Evolutionary conservation across 1,140 invertebrate genomes (phyloP), one percentile per base, ranked within the genome.

Genomic region (Halyomorpha halys): DNA sequence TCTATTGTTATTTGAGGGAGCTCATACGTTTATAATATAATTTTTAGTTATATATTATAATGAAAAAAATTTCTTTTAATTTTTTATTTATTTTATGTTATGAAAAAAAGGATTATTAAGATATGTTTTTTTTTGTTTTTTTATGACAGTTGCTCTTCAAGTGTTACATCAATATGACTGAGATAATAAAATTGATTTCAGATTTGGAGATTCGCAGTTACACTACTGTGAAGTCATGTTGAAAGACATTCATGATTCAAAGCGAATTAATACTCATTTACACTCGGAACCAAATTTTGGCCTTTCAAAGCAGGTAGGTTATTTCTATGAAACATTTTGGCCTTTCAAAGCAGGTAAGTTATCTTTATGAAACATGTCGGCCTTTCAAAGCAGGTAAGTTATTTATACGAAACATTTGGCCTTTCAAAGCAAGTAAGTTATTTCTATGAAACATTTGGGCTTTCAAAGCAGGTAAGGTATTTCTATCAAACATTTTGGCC

Each of bases 141-240:
- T n/a, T n/a, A n/a, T n/a, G n/a, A n/a, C n/a, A n/a, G n/a, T n/a
- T n/a, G n/a, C n/a, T n/a, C n/a, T n/a, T n/a, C n/a, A n/a, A n/a
- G n/a, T n/a, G n/a, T n/a, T n/a, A n/a, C n/a, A n/a, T n/a, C n/a
- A n/a, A n/a, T n/a, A n/a, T n/a, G n/a, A n/a, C n/a, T n/a, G n/a
- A n/a, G 6, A 30, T 53, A 49, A 59, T 19, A 61, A 51, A 64
- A 60, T 63, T 65, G 63, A 64, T 67, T 66, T 69, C 34, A 76
- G 90, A 64, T 99, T 99, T 81, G 96, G 95, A 1, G 96, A 99
- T 73, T 85, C 91, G 25, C 90, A 97, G 69, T 76, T 99, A 39
- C 93, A 98, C 77, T 91, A 89, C 68, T 99, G 97, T 79, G 96
- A 99, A 80, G 97, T 98, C 0, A 99, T 99, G 97, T 75, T 99